phyloP scores from a whole-genome alignment of 2,113 vertebrate genomes.

The Mesocricetus auratus region DNA sequence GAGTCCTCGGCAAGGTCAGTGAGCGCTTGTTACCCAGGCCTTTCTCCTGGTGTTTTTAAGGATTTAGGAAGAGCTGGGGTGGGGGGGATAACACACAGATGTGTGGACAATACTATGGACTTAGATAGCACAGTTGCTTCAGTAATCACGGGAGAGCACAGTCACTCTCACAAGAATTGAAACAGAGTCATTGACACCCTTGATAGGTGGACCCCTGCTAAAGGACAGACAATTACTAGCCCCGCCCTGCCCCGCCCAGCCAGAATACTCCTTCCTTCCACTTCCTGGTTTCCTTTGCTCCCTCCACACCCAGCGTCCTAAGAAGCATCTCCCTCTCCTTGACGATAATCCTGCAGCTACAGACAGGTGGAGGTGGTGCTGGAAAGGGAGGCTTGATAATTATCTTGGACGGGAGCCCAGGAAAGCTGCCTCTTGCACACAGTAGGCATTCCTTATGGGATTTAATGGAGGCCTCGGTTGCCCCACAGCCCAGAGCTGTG shows the following conservation, averaged over 20 bases:
- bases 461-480: slow-evolving; percentile 44
- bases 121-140: slow-evolving; percentile 51
- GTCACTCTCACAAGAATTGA: slow-evolving; percentile 35
- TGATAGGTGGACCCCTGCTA: background rate
- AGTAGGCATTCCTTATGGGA: slow-evolving; percentile 61
- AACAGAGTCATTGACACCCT: background rate
- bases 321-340: slow-evolving; percentile 16
- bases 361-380: background rate
- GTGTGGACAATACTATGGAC: slow-evolving; percentile 37
- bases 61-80: background rate
- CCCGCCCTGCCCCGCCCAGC: accelerated
- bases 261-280: background rate
- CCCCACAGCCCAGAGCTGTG: slow-evolving; percentile 49
- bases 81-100: background rate
- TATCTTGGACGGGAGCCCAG: slow-evolving; percentile 42
- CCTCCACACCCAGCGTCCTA: slow-evolving; percentile 12
- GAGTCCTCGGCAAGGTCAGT: background rate
- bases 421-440: slow-evolving; percentile 52
- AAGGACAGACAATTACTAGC: slow-evolving; percentile 9
- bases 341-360: background rate
- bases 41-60: background rate
- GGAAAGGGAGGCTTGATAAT: background rate
- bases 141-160: slow-evolving; percentile 46
- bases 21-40: background rate
- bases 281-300: background rate